Percentiles rank a stretch among this genome's conserved stretches.
Conservation (phyloP, 1,140 invertebrate genomes). For the Drosophila sp. region DNA sequence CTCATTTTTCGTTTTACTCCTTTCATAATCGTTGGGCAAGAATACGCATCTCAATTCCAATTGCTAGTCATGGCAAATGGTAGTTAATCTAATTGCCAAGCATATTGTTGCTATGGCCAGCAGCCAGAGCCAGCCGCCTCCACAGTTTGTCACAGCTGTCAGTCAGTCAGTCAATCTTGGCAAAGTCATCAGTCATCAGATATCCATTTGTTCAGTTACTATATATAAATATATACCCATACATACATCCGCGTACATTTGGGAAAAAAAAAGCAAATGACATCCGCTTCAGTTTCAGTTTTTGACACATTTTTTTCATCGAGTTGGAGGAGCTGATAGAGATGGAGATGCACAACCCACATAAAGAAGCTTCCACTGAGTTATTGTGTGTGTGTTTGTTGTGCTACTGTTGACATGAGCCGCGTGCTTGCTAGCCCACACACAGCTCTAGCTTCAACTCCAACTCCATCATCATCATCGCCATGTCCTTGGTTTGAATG, state of each 20-base stretch:
- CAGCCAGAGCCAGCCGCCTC: not conserved
- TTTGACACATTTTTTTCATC: constrained; percentile 68
- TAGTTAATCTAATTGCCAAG: constrained; percentile 3
- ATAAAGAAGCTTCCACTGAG: constrained; percentile 7
- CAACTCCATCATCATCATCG: constrained; percentile 40
- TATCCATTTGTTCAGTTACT: constrained; percentile 7
- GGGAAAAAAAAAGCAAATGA: constrained; percentile 28
- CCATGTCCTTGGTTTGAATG: constrained; percentile 54
- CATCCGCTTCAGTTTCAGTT: constrained; percentile 77
- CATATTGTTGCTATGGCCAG: constrained; percentile 1
- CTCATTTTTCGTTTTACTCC: not conserved
- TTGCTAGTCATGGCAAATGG: not conserved
- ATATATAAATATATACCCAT: not conserved
- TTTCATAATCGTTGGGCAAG: not conserved
- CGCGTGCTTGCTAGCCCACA: constrained; percentile 36
- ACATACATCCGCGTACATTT: constrained; percentile 64
- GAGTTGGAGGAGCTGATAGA: not conserved
- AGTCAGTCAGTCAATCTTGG: not conserved
- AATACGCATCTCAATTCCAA: not conserved
- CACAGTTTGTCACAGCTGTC: not conserved
- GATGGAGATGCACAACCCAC: constrained; percentile 51
- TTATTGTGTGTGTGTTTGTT: constrained; percentile 32
- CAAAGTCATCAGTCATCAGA: constrained; percentile 11
- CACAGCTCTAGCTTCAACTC: constrained; percentile 39
- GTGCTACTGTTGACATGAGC: constrained; percentile 51